phyloP scores from a whole-genome alignment of 2,888 invertebrate species.

The Zhuqinia jingwanae region DNA sequence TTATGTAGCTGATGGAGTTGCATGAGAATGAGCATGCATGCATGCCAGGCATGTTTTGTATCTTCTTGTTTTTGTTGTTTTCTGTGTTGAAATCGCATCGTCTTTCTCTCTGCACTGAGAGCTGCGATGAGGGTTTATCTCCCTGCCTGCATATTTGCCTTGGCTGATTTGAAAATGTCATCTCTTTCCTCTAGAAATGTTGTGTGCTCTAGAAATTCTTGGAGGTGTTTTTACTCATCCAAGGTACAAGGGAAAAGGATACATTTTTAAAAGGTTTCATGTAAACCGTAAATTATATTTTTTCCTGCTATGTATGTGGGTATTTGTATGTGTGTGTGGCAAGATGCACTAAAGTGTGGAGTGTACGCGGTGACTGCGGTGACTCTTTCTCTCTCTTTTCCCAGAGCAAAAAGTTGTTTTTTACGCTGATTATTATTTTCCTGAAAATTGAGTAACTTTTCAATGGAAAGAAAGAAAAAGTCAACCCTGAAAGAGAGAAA shows the following conservation, averaged over 20 bases:
- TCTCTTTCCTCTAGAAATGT: not conserved
- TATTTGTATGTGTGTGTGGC: too few species aligned
- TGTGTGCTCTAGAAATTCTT: not conserved
- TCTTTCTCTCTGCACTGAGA: not conserved
- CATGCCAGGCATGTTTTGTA: not conserved
- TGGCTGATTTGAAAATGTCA: not conserved
- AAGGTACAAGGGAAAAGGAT: not conserved
- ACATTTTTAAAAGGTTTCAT: too few species aligned
- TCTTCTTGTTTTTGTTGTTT: slow-evolving; percentile 1
- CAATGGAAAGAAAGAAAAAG: slow-evolving; percentile 4
- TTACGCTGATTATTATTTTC: slow-evolving; percentile 24
- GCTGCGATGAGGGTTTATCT: not conserved
- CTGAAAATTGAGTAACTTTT: not conserved
- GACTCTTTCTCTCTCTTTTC: too few species aligned
- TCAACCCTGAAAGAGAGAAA: not conserved
- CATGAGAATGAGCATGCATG: not conserved
- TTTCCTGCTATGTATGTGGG: too few species aligned
- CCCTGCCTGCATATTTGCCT: not conserved
- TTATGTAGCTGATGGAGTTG: not conserved
- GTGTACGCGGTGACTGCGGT: too few species aligned
- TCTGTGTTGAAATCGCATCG: not conserved
- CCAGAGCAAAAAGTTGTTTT: not conserved
- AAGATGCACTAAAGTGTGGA: too few species aligned
- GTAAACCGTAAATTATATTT: too few species aligned
- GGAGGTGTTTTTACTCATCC: not conserved